Conservation (phyloP, 2,888 invertebrate species). For the Actias luna region DNA sequence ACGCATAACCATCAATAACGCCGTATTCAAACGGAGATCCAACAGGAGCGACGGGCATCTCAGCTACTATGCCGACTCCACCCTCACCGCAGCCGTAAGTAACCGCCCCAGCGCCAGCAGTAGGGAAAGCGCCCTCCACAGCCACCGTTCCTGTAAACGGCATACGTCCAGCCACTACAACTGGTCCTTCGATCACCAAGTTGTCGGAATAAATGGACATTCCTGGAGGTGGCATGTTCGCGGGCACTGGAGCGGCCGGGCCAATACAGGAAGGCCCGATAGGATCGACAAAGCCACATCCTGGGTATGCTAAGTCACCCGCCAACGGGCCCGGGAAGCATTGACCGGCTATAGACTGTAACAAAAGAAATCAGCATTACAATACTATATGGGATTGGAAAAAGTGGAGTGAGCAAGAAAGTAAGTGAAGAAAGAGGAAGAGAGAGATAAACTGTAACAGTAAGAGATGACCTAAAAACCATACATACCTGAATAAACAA, state of each 20-base stretch:
- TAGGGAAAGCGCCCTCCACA: constrained; percentile 31
- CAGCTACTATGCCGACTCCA: constrained; percentile 25
- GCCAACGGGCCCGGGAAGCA: constrained; percentile 14
- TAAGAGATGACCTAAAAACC: background rate
- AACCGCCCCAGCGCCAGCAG: constrained; percentile 28
- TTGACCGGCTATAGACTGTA: constrained; percentile 26
- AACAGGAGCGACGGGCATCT: constrained; percentile 14
- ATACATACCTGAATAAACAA: constrained; percentile 18
- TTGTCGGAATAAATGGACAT: constrained; percentile 37
- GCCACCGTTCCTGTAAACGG: constrained; percentile 35
- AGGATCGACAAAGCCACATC: background rate
- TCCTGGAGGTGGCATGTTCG: constrained; percentile 28
- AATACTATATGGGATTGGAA: too few relatives aligned
- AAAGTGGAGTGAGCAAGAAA: background rate
- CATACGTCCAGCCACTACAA: constrained; percentile 32
- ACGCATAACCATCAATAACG: constrained; percentile 11
- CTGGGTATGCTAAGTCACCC: background rate
- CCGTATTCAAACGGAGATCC: constrained; percentile 9
- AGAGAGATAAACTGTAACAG: background rate
- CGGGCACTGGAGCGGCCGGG: background rate
- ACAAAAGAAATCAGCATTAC: constrained; percentile 10
- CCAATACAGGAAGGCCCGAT: constrained; percentile 13
- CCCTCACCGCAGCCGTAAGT: constrained; percentile 35
- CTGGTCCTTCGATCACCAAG: constrained; percentile 33
- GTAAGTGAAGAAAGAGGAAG: too few relatives aligned